phyloP scores from a whole-genome alignment of 2,113 vertebrate genomes.

The Datnioides undecimradiatus region DNA sequence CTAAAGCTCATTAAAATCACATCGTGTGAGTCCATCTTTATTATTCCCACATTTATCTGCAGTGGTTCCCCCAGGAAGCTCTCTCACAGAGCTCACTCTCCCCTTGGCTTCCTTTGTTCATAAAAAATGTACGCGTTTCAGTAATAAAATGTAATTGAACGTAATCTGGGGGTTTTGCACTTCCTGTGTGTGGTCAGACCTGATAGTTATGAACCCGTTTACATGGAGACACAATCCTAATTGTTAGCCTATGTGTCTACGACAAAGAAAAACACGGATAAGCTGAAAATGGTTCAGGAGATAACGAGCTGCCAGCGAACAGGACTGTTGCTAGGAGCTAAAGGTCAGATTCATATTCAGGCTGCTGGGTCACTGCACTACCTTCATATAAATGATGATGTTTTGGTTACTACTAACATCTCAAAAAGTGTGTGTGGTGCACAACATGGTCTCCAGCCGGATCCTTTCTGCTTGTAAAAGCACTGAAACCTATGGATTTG shows the following conservation, averaged over 20 bases:
- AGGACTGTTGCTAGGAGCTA: not conserved
- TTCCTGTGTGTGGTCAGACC: not conserved
- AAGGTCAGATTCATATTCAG: not conserved
- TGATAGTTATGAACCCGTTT: not conserved
- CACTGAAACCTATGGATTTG: no score
- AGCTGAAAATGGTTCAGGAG: not conserved
- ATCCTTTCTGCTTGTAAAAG: no score
- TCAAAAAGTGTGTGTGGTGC: no score
- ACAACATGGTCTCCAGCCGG: no score
- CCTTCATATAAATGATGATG: no score
- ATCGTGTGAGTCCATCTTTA: not conserved
- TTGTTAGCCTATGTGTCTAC: no score
- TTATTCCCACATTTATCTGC: slow-evolving; percentile 25
- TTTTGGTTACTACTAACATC: no score
- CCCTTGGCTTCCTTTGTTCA: not conserved
- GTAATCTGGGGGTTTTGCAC: not conserved
- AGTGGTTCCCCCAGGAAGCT: not conserved
- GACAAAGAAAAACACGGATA: not conserved
- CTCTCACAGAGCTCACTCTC: not conserved
- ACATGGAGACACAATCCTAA: not conserved
- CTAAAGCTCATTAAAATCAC: slow-evolving; percentile 36
- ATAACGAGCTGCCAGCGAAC: not conserved
- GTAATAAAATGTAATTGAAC: not conserved
- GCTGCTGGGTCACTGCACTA: not conserved
- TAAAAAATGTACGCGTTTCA: not conserved